Evolutionary conservation across 2,888 invertebrate species (phyloP), one percentile per base, ranked within the genome.

Genomic region (Sceliomorpha sp.): DNA sequence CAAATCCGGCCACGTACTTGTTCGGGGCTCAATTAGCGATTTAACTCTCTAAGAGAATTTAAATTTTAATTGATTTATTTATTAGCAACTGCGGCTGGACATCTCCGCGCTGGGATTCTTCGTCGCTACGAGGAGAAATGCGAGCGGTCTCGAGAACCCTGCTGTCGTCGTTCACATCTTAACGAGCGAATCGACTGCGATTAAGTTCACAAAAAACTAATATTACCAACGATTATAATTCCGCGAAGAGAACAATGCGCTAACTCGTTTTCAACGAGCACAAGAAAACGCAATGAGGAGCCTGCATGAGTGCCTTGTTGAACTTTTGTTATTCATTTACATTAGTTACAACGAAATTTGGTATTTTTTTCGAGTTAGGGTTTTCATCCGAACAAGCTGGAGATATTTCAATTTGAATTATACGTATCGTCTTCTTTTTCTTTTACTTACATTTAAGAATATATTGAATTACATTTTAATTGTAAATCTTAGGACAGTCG

Each of bases 51-150:
- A 71, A 56, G 68, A 72, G 80, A 78, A 80, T 81, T 79, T 82
- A 77, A 80, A 82, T 81, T 81, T 80, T 78, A 78, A 82, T 81
- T 82, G 77, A 79, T 82, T 82, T 81, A 82, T 82, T 82, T 74
- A 75, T 78, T 73, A 76, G 72, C 56, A 42, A 29, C 60, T 55
- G 39, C 53, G 63, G 64, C 44, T 47, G 73, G 69, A 56, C 56
- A 60, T 75, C 75, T 75, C 70, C 40, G 60, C 62, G 66, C 53
- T 67, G 50, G 70, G 80, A 84, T 82, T 82, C 82, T 77, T 76
- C 55, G 70, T 63, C 40, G 55, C 73, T 82, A 82, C 81, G 81
- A 81, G 79, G 74, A 83, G 79, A 83, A 81, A 82, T 82, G 83
- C 79, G 64, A 71, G 58, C 66, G 68, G 69, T 71, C 73, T 66